phyloP scores from a whole-genome alignment of 2,888 invertebrate genomes.

The Cremastobaeus sp. region DNA sequence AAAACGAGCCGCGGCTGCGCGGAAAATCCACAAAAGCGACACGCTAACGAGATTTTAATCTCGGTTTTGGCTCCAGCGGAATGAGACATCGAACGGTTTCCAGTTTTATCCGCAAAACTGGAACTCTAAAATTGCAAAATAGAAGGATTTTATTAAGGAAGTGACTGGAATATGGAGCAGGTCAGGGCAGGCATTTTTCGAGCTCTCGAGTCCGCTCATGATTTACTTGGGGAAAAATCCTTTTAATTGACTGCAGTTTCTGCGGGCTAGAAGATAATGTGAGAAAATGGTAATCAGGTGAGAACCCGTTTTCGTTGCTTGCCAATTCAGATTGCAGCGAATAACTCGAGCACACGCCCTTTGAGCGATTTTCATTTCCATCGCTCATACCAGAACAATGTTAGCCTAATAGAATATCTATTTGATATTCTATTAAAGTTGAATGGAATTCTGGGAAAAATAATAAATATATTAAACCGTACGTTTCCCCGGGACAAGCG shows the following conservation, averaged over 20 bases:
- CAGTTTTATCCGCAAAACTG: slow-evolving; percentile 11
- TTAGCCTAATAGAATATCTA: too few relatives aligned
- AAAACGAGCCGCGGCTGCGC: slow-evolving; percentile 20
- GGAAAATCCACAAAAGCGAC: slow-evolving; percentile 32
- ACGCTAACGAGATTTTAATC: slow-evolving; percentile 23
- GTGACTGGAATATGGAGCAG: slow-evolving; percentile 1
- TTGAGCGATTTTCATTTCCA: too few relatives aligned
- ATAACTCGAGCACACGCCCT: too few relatives aligned
- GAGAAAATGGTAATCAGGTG: too few relatives aligned
- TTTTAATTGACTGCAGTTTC: neutral
- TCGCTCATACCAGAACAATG: too few relatives aligned
- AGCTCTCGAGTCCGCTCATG: neutral
- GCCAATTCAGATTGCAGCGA: too few relatives aligned
- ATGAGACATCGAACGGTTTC: slow-evolving; percentile 16
- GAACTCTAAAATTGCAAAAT: neutral
- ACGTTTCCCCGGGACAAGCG: slow-evolving; percentile 12
- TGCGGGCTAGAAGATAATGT: too few relatives aligned
- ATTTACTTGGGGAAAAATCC: too few relatives aligned
- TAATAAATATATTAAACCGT: too few relatives aligned
- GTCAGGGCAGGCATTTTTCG: neutral
- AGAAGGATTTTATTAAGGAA: slow-evolving; percentile 28
- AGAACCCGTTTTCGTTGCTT: too few relatives aligned
- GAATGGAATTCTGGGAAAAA: too few relatives aligned
- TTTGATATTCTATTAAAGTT: too few relatives aligned
- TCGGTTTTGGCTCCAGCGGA: slow-evolving; percentile 1